Evolutionary conservation across 2,797 vertebrate genomes (phyloP), one percentile per base, ranked within the genome.

Genomic region (Chaenodraco wilsoni): DNA sequence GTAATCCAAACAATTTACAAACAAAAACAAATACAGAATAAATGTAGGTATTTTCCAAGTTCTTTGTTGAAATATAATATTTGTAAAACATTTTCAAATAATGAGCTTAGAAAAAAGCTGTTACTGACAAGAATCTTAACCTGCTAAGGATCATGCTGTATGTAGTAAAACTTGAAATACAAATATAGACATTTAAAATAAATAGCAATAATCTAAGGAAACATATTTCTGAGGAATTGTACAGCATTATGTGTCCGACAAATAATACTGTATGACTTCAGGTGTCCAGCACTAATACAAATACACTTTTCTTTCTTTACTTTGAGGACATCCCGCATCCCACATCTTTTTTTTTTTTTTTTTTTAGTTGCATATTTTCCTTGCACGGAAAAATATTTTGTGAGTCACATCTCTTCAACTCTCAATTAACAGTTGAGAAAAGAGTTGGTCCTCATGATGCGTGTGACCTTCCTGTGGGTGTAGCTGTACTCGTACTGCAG

Each of bases 401-500:
- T 60, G 37, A 48, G 44, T 6, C 2, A 2, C 9, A 5, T 6
- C 5, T 5, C 4, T 5, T 19, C 37, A 48, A 3, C 17, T 5
- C 16, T 11, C 70, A 27, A 56, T 95, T 89, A 98, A 80, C 98
- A 99, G 95, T 94, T 96, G 78, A 99, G 85, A 2, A 98, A 71
- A 7, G 96, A 95, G 89, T 98, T 98, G 54, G 96, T 88, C 72
- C 95, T 92, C 91, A 95, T 55, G 76, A 98, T 93, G 21, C 95
- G 94, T 1, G 95, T 87, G 70, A 98, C 93, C 80, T 96, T 96
- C 84, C 91, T 93, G 45, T 95, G 91, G 82, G 45, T 95, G 90
- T 96, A 96, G 76, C 94, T 98, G 83, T 97, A 99, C 86, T 99
- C 97, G 72, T 95, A 99, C 85, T 95, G 96, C 21, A 95, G 12